Evolutionary conservation across 2,113 vertebrate species (phyloP).

Genomic region (Trinectes maculatus): DNA sequence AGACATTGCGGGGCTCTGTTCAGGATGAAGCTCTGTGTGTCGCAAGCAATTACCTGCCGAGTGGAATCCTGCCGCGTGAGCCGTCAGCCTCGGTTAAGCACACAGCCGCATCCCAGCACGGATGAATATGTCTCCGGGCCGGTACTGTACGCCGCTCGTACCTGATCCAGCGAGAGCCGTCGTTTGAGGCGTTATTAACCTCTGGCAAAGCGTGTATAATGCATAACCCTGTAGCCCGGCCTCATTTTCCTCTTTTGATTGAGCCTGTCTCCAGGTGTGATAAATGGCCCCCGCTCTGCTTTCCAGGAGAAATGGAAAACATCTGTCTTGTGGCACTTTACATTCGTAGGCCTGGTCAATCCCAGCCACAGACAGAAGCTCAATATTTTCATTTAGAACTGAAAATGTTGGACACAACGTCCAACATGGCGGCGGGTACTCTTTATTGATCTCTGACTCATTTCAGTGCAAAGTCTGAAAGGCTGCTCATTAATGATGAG

Average conservation of each 20-base stretch:
- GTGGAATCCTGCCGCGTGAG: slow-evolving; percentile 45
- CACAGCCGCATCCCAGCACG: slow-evolving; percentile 37
- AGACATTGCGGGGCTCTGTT: slow-evolving; percentile 29
- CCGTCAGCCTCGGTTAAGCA: slow-evolving; percentile 47
- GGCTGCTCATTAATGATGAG: no score
- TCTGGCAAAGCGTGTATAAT: slow-evolving; percentile 57
- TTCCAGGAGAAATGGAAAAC: slow-evolving; percentile 60
- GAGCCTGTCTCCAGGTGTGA: slow-evolving; percentile 62
- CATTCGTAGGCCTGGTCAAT: slow-evolving; percentile 37
- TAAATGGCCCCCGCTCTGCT: slow-evolving; percentile 49
- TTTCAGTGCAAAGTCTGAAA: slow-evolving; percentile 19
- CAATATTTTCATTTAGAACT: slow-evolving; percentile 46
- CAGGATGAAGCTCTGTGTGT: slow-evolving; percentile 43
- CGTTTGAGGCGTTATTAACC: slow-evolving; percentile 49
- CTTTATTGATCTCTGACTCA: not conserved
- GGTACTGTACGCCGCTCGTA: slow-evolving; percentile 34
- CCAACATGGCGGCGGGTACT: no score
- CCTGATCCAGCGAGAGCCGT: slow-evolving; percentile 39
- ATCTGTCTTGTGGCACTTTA: slow-evolving; percentile 68
- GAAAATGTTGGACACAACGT: not conserved
- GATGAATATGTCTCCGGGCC: slow-evolving; percentile 37
- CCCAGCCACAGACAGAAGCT: slow-evolving; percentile 34
- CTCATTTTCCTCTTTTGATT: slow-evolving; percentile 68
- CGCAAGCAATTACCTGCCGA: slow-evolving; percentile 38
- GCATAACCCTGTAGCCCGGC: slow-evolving; percentile 35